Conservation (phyloP, 2,888 invertebrate genomes). For the Athripsodes cinereus region DNA sequence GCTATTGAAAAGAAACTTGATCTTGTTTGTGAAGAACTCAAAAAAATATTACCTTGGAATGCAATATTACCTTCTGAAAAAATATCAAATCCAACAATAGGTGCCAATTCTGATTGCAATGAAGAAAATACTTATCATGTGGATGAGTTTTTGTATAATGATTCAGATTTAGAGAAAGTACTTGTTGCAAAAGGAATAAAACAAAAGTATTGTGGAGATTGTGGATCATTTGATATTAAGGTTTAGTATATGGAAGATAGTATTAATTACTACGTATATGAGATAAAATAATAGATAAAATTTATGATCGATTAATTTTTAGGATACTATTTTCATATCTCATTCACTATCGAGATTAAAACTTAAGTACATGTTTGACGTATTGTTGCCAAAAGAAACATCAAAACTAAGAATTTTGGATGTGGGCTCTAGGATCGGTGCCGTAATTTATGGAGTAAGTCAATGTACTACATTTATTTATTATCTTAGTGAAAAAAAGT, state of each 20-base stretch:
- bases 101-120: slow-evolving; percentile 50
- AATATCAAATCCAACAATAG: slow-evolving; percentile 40
- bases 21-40: slow-evolving; percentile 33
- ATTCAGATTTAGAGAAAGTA: slow-evolving; percentile 54
- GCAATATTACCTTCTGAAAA: slow-evolving; percentile 41
- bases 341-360: slow-evolving; percentile 59
- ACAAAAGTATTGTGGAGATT: slow-evolving; percentile 46
- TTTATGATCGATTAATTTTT: slow-evolving; percentile 17
- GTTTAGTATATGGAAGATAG: slow-evolving; percentile 32
- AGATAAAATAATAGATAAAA: not conserved
- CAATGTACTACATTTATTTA: too few species aligned
- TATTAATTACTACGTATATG: not conserved
- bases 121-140: slow-evolving; percentile 53
- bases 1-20: slow-evolving; percentile 33
- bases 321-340: slow-evolving; percentile 54
- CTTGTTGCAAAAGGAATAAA: slow-evolving; percentile 40
- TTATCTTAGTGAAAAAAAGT: too few species aligned
- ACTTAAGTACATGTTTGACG: slow-evolving; percentile 57
- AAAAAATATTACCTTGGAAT: slow-evolving; percentile 38
- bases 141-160: slow-evolving; percentile 66
- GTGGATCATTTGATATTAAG: slow-evolving; percentile 44
- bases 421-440: slow-evolving; percentile 65
- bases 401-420: slow-evolving; percentile 56
- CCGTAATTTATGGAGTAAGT: slow-evolving; percentile 62
- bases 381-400: slow-evolving; percentile 53